phyloP scores from a whole-genome alignment of 37 sponge, comb jelly and placozoan genomes.

The Lycopodina hypogea region DNA sequence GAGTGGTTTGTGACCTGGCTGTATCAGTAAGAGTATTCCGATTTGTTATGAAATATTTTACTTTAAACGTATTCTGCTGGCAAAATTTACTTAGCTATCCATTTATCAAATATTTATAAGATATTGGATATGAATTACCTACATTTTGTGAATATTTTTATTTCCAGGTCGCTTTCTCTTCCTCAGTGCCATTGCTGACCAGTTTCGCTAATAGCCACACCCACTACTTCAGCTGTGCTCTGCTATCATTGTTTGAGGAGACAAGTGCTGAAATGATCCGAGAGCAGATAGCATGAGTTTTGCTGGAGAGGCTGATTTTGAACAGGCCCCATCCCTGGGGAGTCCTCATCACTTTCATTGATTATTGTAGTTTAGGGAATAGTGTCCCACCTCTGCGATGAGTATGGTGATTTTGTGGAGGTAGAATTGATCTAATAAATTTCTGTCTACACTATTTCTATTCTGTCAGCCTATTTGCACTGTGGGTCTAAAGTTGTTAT shows the following conservation, averaged over 20 bases:
- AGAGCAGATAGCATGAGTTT: constrained; percentile 97
- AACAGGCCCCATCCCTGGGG: constrained; percentile 99
- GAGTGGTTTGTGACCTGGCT: constrained; percentile 10
- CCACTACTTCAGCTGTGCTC: constrained; percentile 98
- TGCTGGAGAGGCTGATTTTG: constrained; percentile 95
- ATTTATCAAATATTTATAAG: no score
- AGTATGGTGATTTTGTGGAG: no score
- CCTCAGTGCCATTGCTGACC: constrained; percentile 97
- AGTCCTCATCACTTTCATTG: constrained; percentile 98
- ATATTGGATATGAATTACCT: background rate
- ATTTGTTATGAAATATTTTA: no score
- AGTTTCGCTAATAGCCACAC: constrained; percentile 99
- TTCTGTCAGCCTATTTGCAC: no score
- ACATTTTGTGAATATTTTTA: no score
- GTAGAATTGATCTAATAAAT: no score
- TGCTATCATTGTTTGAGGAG: constrained; percentile 91
- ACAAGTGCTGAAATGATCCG: constrained; percentile 92
- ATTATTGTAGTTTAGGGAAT: no score
- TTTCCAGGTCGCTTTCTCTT: constrained; percentile 93
- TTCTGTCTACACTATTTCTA: no score
- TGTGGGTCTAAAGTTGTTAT: no score
- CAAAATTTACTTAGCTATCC: background rate
- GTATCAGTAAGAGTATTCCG: background rate
- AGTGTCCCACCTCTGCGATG: no score
- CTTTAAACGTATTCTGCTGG: no score